Evolutionary conservation across 2,113 vertebrate species (phyloP).

Genomic region (Leptosomus discolor): DNA sequence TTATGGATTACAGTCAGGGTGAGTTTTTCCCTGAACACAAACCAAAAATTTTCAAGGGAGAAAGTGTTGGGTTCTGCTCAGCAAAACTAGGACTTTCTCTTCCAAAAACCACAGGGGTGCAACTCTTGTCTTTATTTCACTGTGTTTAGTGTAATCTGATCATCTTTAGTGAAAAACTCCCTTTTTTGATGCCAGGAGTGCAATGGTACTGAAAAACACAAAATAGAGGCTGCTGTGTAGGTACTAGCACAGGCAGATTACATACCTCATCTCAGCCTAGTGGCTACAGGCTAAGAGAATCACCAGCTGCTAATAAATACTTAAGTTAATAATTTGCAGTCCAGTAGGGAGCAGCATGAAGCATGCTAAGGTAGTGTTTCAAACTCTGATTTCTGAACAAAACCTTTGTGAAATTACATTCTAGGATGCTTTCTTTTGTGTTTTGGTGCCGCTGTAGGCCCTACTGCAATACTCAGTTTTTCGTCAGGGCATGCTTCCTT

Average conservation of each 20-base stretch:
- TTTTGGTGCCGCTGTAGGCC: background rate
- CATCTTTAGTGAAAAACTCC: background rate
- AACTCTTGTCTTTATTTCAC: background rate
- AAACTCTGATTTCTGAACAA: background rate
- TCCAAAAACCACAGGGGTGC: background rate
- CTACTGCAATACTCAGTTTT: background rate
- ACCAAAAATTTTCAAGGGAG: background rate
- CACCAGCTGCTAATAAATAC: background rate
- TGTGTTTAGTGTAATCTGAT: background rate
- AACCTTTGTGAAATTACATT: background rate
- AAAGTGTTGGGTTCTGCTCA: background rate
- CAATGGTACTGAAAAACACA: background rate
- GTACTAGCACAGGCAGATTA: background rate
- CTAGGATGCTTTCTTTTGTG: background rate
- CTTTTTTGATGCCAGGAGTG: background rate
- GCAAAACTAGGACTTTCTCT: background rate
- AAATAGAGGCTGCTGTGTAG: background rate
- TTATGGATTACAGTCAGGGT: background rate
- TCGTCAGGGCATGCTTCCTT: background rate
- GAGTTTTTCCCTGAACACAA: background rate
- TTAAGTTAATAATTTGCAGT: background rate
- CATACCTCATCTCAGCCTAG: background rate
- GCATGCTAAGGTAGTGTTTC: background rate
- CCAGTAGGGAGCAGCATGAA: background rate
- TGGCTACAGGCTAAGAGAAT: background rate